Conservation (phyloP, 1,140 invertebrate genomes). For the Drosophila gunungcola region DNA sequence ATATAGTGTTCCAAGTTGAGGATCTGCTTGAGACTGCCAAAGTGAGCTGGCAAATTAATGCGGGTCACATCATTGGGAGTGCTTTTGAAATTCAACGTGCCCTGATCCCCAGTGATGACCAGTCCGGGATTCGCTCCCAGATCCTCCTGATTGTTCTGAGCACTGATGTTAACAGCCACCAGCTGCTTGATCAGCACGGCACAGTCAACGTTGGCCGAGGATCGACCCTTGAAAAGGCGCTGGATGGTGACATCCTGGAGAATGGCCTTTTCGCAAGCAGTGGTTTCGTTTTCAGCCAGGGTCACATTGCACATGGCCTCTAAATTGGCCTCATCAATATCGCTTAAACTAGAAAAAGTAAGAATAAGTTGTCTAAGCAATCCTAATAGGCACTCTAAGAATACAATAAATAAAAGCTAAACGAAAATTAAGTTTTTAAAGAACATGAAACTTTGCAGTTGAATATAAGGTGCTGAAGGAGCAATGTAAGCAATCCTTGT, state of each 20-base stretch:
- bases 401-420: too few species aligned
- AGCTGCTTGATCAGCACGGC: conserved; percentile 46
- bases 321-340: conserved; percentile 67
- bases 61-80: conserved; percentile 38
- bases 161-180: conserved; percentile 6
- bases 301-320: conserved; percentile 50
- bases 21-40: conserved; percentile 63
- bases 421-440: not conserved
- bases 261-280: conserved; percentile 49
- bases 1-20: conserved; percentile 71
- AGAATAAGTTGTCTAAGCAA: too few species aligned
- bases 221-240: conserved; percentile 39
- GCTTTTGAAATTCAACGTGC: conserved; percentile 38
- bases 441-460: too few species aligned
- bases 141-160: conserved; percentile 47
- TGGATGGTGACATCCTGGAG: conserved; percentile 64
- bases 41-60: conserved; percentile 49
- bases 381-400: too few species aligned
- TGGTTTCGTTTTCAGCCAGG: conserved; percentile 60
- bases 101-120: conserved; percentile 49
- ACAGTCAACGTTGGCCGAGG: conserved; percentile 43
- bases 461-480: too few species aligned
- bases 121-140: conserved; percentile 7
- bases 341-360: conserved; percentile 49
- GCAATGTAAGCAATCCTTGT: too few species aligned